Percentiles rank a stretch among this genome's conserved stretches.
These are phyloP conservation scores for Euschistus heros DNA, from an alignment of 1,140 invertebrate species.

Conservation along the genomic window DNA sequence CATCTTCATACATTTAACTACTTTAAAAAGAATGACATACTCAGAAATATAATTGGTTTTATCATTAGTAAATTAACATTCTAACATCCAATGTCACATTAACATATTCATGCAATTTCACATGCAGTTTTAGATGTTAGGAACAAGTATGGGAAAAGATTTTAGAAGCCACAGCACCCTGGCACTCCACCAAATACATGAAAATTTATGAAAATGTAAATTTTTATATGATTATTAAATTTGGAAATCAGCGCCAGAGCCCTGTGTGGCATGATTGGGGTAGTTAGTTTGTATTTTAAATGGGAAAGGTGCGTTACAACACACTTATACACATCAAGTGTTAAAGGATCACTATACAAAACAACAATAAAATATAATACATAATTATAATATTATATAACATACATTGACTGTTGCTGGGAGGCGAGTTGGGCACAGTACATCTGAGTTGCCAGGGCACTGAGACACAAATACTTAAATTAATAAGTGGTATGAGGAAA, in stretches of 20 bases:
- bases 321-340: slow-evolving; percentile 6
- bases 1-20: too few species aligned
- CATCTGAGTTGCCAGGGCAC: slow-evolving; percentile 92
- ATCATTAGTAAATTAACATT: too few species aligned
- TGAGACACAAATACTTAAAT: slow-evolving; percentile 38
- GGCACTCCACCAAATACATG: slow-evolving; percentile 30
- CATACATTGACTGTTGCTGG: slow-evolving; percentile 83
- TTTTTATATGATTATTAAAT: slow-evolving; percentile 13
- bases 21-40: too few species aligned
- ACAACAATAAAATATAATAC: slow-evolving; percentile 19
- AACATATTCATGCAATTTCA: too few species aligned
- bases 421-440: slow-evolving; percentile 79
- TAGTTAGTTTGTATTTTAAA: slow-evolving; percentile 8
- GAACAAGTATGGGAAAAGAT: slow-evolving; percentile 31
- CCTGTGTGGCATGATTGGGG: slow-evolving; percentile 19
- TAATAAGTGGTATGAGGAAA: neutral
- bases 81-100: too few species aligned
- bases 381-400: slow-evolving; percentile 36
- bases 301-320: slow-evolving; percentile 8
- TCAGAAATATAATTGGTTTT: too few species aligned
- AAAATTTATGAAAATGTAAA: neutral
- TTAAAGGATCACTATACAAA: slow-evolving; percentile 18
- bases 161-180: slow-evolving; percentile 37
- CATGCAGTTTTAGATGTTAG: neutral
- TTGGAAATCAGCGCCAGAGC: slow-evolving; percentile 26